A percentile compares a stretch with the other conserved stretches of the same genome.
Evolutionary conservation across 2,797 vertebrate genomes (phyloP).

Genomic region (Micrastur ruficollis): DNA sequence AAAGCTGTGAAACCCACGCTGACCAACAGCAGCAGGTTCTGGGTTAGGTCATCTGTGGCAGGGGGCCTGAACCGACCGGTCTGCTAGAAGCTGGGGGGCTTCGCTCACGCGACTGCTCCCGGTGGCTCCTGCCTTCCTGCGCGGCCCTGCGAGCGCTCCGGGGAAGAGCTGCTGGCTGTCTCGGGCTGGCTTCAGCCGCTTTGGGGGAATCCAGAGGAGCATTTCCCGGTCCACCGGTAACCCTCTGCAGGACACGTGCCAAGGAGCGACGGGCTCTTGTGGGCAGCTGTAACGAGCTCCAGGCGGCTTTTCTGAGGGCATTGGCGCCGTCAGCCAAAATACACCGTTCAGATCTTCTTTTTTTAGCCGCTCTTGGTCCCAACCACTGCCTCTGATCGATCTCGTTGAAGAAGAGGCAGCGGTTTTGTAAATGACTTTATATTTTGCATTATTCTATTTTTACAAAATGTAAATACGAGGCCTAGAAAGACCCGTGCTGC

Average conservation of each 20-base stretch:
- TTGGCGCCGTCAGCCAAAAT: background rate
- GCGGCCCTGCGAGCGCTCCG: no score
- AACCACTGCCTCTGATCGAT: background rate
- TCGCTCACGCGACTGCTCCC: accelerated
- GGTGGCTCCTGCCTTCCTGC: background rate
- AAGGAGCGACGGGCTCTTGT: background rate
- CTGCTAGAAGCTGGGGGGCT: accelerated
- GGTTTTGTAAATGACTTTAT: background rate
- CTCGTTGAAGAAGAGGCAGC: background rate
- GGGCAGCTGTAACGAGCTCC: background rate
- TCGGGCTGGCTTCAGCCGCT: background rate
- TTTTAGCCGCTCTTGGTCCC: background rate
- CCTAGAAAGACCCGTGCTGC: background rate
- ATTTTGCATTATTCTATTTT: background rate
- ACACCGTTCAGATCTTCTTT: background rate
- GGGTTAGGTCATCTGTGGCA: background rate
- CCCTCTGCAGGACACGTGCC: background rate
- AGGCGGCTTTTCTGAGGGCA: background rate
- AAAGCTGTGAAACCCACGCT: background rate
- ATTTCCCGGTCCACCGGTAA: background rate
- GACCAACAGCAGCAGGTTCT: accelerated
- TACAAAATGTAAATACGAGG: background rate
- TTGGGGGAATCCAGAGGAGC: no score
- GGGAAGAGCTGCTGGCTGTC: no score
- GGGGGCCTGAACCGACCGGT: accelerated